Base-by-base conservation (phyloP, 2,888 invertebrate species). In the Choristoneura rosaceana region DNA sequence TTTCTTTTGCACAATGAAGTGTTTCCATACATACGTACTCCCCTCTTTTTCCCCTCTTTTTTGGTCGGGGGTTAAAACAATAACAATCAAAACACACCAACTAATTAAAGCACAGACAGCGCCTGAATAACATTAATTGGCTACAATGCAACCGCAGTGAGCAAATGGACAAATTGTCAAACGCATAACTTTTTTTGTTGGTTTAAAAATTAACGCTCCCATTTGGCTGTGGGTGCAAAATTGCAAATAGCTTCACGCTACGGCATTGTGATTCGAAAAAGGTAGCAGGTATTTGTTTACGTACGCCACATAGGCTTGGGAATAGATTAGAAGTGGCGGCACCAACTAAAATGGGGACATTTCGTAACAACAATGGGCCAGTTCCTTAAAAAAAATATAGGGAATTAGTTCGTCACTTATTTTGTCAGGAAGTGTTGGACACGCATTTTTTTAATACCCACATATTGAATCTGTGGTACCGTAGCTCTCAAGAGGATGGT, bases 141-240 rank as follows among this genome's bases (percentile, higher is more conserved):
- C 45, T 62, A 41, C 52, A 70, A 41, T 55, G 50, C 25, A 33
- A 52, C 70, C 70, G 9, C 70, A 65, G 7, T 7, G 63, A 65
- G 12, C 59, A 65, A 70, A 65, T 33, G 70, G 50, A 70, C 59
- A 60, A 65, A 70, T 60, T 65, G 65, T 65, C 65, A 70, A 70
- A 70, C 59, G 70, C 65, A 65, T 63, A 62, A 60, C 70, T 41
- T 65, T 43, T 65, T 64, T 70, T 64, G 65, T 33, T 59, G 50
- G 70, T 50, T 60, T 65, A 59, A 70, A 65, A 65, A 65, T 65
- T 65, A 70, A 70, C 65, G 60, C 65, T 41, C 64, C 60, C 65
- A 70, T 65, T 70, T 65, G 50, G 65, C 52, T 17, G 33, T n/a
- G 25, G 14, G 38, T 65, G 65, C 59, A 43, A 70, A 70, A 65